Base-by-base conservation (phyloP, 2,797 vertebrate species). In the Crax fasciolata region DNA sequence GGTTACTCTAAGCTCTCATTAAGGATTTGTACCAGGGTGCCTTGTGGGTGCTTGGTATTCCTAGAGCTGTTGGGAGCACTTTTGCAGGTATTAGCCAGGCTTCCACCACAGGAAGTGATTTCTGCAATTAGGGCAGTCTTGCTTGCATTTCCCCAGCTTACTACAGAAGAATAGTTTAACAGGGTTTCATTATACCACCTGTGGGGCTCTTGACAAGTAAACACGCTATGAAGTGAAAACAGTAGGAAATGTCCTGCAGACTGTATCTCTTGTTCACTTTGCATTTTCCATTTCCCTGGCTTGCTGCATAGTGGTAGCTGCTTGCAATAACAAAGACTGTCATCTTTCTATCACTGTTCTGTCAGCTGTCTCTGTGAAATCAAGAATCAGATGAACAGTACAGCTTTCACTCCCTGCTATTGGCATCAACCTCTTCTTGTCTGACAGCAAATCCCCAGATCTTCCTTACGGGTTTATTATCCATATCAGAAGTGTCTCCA, bases 361-460 rank as follows among this genome's bases (percentile, higher is more conserved):
- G 52, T 5, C 71, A 85, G 84, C 89, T 61, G 61, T 46, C 87
- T 30, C 84, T 11, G 9, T 86, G 55, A 44, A 48, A 23, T 3
- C 8, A 38, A 19, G n/a, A 74, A 93, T 43, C 61, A 38, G 65
- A 74, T 0, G 4, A 61, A 17, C 74, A 91, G 75, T 1, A 30
- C 57, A n/a, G 75, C 68, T 77, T 65, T 38, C 73, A 23, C 11
- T 48, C 79, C 59, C 44, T n/a, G 2, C 16, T 10, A 7, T 3
- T 55, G 27, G 77, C 63, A 59, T 11, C 10, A 2, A 44, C 32
- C 35, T 89, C 44, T 80, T 93, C 51, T 89, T 4, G 39, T 30
- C 93, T 70, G 92, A 90, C 77, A 87, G 79, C 79, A 72, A 63
- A 78, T 35, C 32, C 82, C n/a, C 71, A 55, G 59, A 52, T 71